Conservation (phyloP, 2,888 invertebrate species). For the Torymus auratus region DNA sequence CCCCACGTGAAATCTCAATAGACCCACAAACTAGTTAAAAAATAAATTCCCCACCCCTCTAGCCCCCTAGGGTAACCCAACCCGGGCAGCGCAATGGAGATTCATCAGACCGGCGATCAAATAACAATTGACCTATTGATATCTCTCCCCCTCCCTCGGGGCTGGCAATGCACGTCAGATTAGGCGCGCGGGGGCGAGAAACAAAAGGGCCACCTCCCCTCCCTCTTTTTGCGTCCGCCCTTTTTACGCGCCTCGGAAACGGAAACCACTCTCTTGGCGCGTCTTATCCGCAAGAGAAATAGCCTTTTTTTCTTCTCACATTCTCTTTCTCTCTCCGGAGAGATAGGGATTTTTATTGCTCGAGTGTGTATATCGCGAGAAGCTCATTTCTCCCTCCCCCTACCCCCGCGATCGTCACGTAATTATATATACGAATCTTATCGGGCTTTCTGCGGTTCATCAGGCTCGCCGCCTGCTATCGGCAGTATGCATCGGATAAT, state of each 20-base stretch:
- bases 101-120: conserved; percentile 26
- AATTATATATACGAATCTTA: too few relatives aligned
- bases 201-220: conserved; percentile 34
- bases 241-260: conserved; percentile 27
- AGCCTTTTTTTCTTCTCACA: not conserved
- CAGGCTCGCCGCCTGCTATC: too few relatives aligned
- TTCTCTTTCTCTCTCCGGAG: too few relatives aligned
- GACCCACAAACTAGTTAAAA: too few relatives aligned
- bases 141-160: not conserved
- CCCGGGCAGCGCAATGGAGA: not conserved
- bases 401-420: not conserved
- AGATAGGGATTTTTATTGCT: conserved; percentile 7
- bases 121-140: conserved; percentile 29
- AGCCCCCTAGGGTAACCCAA: too few relatives aligned
- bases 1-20: too few relatives aligned
- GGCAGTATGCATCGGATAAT: too few relatives aligned
- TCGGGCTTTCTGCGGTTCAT: too few relatives aligned
- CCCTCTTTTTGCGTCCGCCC: not conserved
- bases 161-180: conserved; percentile 6
- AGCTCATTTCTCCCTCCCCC: not conserved
- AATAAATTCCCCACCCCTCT: too few relatives aligned
- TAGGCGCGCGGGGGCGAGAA: conserved; percentile 28
- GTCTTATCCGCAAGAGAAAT: conserved; percentile 19
- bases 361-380: conserved; percentile 8
- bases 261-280: conserved; percentile 29